phyloP scores from a whole-genome alignment of 2,888 invertebrate genomes.

The Podabrus alpinus region DNA sequence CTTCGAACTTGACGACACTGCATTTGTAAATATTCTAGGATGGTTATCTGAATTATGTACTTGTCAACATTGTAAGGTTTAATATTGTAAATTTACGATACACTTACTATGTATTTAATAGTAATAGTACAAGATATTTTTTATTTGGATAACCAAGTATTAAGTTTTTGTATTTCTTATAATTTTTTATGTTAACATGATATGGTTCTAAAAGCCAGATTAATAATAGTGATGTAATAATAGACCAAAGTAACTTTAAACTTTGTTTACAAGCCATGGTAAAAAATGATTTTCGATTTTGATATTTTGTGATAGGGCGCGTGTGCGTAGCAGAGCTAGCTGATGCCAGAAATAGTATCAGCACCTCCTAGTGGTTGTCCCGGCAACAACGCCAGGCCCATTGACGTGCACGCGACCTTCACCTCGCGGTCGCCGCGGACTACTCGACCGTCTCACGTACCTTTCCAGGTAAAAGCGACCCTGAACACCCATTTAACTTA shows the following conservation, averaged over 20 bases:
- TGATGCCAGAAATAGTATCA: constrained; percentile 26
- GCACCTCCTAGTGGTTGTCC: constrained; percentile 43
- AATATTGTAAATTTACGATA: neutral
- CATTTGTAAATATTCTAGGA: neutral
- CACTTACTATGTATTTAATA: neutral
- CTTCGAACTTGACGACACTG: neutral
- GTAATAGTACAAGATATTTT: neutral
- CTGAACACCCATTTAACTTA: constrained; percentile 50
- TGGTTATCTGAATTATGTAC: neutral
- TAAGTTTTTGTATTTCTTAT: neutral
- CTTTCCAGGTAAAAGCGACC: constrained; percentile 61
- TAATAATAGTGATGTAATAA: neutral
- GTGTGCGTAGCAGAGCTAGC: neutral
- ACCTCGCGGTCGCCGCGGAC: constrained; percentile 46
- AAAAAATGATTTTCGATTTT: neutral
- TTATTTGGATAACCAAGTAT: neutral
- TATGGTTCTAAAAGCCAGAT: neutral
- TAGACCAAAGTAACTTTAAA: neutral
- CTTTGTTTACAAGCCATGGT: neutral
- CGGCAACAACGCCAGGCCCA: constrained; percentile 44
- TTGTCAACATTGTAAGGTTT: neutral
- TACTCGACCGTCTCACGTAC: constrained; percentile 56
- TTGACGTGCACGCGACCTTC: constrained; percentile 45
- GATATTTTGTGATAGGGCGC: neutral
- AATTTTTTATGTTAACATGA: neutral